Evolutionary conservation across 2,113 vertebrate genomes (phyloP), one percentile per base, ranked within the genome.

Genomic region (Sisor rabdophorus): DNA sequence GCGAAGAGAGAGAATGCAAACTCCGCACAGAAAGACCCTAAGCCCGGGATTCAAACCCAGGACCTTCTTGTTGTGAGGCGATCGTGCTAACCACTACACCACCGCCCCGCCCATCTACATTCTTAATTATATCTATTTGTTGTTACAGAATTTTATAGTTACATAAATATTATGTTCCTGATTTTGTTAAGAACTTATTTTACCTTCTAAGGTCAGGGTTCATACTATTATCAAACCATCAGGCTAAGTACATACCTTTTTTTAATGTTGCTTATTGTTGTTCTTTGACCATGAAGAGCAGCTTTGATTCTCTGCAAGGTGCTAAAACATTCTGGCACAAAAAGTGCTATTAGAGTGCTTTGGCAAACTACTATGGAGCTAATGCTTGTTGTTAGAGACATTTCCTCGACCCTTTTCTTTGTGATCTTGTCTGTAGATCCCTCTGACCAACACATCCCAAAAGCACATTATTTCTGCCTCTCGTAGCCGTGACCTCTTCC

Each of bases 401-500:
- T 56, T 56, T 59, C n/a, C 12, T 55, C n/a, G 11, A 54, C 64
- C 54, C 22, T 69, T 54, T 58, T 48, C 32, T 76, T 55, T 69
- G 40, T 69, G 53, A 19, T 76, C 54, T 59, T 69, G 24, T 59
- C 64, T 47, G 20, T 22, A 47, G 74, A 11, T 76, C 24, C 68
- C 52, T 68, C 74, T 68, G 52, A 47, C 60, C 54, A 55, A 55
- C 32, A 76, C 61, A 55, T 17, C 32, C 26, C 61, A 76, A 76
- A 55, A 64, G 55, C 63, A 56, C 54, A 63, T 75, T 61, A 75
- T 47, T 47, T 36, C 55, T 52, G 48, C 64, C 26, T 63, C 52
- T 74, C n/a, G 1, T 52, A 59, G 54, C 71, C 47, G 6, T 75
- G 78, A 69, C 78, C 78, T 73, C 30, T 70, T 26, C 26, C 47